phyloP scores from a whole-genome alignment of 2,113 vertebrate species.

The Platysternon megacephalum region DNA sequence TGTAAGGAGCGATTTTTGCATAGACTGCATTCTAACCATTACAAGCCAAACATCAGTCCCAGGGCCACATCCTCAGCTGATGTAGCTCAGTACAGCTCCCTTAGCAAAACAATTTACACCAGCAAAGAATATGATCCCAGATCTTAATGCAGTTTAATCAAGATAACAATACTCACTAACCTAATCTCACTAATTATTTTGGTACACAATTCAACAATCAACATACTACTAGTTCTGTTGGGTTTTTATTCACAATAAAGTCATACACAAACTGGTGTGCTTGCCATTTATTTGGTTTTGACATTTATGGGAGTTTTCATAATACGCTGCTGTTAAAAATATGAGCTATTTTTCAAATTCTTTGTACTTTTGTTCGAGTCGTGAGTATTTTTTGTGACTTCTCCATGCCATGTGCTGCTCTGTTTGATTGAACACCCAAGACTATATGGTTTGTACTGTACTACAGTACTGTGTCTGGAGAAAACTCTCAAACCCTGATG shows the following conservation, averaged over 20 bases:
- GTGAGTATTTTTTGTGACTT: neutral
- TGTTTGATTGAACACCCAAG: neutral
- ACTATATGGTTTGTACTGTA: neutral
- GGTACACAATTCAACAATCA: neutral
- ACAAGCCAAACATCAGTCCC: neutral
- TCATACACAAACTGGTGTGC: neutral
- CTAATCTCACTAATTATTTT: neutral
- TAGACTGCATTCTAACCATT: neutral
- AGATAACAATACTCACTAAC: neutral
- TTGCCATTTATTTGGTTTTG: neutral
- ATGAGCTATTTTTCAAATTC: neutral
- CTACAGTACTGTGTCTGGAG: neutral
- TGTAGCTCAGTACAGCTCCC: rapidly evolving
- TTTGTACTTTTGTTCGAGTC: neutral
- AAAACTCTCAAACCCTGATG: conserved; percentile 13
- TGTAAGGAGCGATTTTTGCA: neutral
- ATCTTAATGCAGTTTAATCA: neutral
- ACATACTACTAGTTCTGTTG: neutral
- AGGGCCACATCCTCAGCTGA: neutral
- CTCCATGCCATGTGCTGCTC: neutral
- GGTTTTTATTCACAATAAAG: neutral
- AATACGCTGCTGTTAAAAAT: neutral
- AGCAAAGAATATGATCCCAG: neutral
- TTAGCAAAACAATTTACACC: neutral
- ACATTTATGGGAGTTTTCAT: neutral